Conservation (phyloP, 2,888 invertebrate genomes). For the Chrysomela aeneicollis region DNA sequence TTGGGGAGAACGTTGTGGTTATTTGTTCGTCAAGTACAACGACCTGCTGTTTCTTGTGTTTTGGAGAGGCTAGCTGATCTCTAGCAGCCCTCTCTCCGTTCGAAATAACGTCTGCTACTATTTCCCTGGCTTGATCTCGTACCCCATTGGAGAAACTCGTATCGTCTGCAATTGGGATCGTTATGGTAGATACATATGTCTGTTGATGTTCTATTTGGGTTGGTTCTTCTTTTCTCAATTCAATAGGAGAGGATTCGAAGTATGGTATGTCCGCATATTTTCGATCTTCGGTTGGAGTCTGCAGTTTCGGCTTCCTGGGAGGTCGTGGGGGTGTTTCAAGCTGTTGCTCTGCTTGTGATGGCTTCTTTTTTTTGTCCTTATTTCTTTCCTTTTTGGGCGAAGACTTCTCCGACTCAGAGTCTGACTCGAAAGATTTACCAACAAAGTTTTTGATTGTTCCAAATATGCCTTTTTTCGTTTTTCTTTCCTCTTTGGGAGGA, state of each 20-base stretch:
- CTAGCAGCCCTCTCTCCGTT: slow-evolving; percentile 34
- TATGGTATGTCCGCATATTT: slow-evolving; percentile 56
- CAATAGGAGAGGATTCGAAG: slow-evolving; percentile 51
- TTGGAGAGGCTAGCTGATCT: slow-evolving; percentile 36
- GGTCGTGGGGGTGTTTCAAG: slow-evolving; percentile 46
- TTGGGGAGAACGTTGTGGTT: slow-evolving; percentile 53
- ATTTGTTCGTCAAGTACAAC: slow-evolving; percentile 53
- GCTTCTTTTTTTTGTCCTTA: slow-evolving; percentile 47
- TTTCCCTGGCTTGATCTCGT: slow-evolving; percentile 44
- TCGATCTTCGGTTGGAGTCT: slow-evolving; percentile 51
- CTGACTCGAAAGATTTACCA: slow-evolving; percentile 58
- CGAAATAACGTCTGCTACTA: slow-evolving; percentile 42
- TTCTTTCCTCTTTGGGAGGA: slow-evolving; percentile 52
- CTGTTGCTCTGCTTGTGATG: slow-evolving; percentile 47
- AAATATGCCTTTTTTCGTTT: slow-evolving; percentile 57
- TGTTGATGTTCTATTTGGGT: slow-evolving; percentile 21
- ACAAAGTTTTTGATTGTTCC: slow-evolving; percentile 59
- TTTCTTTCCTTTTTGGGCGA: slow-evolving; percentile 53
- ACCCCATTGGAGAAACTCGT: slow-evolving; percentile 36
- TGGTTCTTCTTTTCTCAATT: slow-evolving; percentile 39
- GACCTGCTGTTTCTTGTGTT: slow-evolving; percentile 44
- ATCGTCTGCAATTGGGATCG: slow-evolving; percentile 40
- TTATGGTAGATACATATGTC: slow-evolving; percentile 22
- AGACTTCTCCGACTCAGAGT: slow-evolving; percentile 59
- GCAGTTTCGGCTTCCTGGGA: slow-evolving; percentile 55